Evolutionary conservation across 2,797 vertebrate species (phyloP).

Genomic region (Siniperca obscura): DNA sequence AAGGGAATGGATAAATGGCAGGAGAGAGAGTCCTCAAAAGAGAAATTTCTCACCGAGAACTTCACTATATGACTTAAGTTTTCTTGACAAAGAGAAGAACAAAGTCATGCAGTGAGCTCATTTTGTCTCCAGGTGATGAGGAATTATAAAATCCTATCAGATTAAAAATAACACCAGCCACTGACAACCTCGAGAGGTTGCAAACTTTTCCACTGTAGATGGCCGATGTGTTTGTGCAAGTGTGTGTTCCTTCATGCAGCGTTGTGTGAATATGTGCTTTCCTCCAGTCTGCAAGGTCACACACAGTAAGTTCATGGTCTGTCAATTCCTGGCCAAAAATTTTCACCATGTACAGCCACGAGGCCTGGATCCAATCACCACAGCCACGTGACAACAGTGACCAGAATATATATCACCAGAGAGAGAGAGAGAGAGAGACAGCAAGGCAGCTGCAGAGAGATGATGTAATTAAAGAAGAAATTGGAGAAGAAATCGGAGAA

Average conservation of each 20-base stretch:
- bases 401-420: constrained; percentile 70
- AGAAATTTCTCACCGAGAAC: constrained; percentile 31
- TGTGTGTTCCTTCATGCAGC: constrained; percentile 5
- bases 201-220: constrained; percentile 55
- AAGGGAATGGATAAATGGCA: constrained; percentile 1
- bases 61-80: constrained; percentile 47
- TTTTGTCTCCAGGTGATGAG: constrained; percentile 42
- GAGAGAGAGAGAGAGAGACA: constrained; percentile 22
- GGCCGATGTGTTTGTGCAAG: constrained; percentile 28
- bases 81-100: constrained; percentile 44
- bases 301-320: constrained; percentile 72
- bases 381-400: constrained; percentile 77
- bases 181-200: constrained; percentile 27
- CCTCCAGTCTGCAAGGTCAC: constrained; percentile 51
- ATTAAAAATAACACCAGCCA: constrained; percentile 48
- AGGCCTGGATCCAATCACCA: constrained; percentile 81
- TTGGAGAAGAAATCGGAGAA: constrained; percentile 38
- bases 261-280: constrained; percentile 17
- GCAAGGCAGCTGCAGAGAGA: constrained; percentile 62
- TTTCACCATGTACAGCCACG: constrained; percentile 63
- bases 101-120: constrained; percentile 38
- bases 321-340: constrained; percentile 62
- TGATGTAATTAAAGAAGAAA: constrained; percentile 68
- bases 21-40: neutral
- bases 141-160: constrained; percentile 54